A percentile compares a stretch with the other conserved stretches of the same genome.
Conservation (phyloP, 2,797 vertebrate species). For the Benthosema pterotum region DNA sequence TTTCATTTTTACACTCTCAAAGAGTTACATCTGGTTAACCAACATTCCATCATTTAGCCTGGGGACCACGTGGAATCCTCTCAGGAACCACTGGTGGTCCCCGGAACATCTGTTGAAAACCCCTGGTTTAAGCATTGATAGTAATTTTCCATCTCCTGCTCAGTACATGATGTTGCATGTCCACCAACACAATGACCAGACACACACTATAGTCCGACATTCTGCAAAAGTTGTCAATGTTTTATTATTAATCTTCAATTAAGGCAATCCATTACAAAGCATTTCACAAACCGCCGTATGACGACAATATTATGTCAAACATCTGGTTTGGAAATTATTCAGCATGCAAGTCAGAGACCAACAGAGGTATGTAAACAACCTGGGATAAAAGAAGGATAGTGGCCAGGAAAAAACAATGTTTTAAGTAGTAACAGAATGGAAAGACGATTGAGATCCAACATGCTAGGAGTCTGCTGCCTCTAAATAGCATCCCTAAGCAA, state of each 20-base stretch:
- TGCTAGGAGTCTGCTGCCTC: slow-evolving; percentile 58
- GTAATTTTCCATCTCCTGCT: background rate
- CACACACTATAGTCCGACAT: slow-evolving; percentile 40
- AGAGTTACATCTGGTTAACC: too few relatives aligned
- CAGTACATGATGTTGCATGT: background rate
- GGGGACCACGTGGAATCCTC: too few relatives aligned
- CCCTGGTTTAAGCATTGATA: background rate
- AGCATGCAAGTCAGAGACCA: slow-evolving; percentile 83
- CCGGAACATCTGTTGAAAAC: too few relatives aligned
- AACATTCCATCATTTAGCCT: too few relatives aligned
- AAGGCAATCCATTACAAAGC: slow-evolving; percentile 88
- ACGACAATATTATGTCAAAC: slow-evolving; percentile 80
- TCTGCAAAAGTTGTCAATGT: slow-evolving; percentile 76
- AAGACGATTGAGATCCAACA: slow-evolving; percentile 63
- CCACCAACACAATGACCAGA: slow-evolving; percentile 15
- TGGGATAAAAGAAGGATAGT: slow-evolving; percentile 70
- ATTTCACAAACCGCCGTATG: slow-evolving; percentile 84
- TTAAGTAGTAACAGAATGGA: slow-evolving; percentile 54
- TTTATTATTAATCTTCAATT: slow-evolving; percentile 84
- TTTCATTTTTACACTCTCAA: too few relatives aligned
- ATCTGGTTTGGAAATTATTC: slow-evolving; percentile 79
- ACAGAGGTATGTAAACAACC: slow-evolving; percentile 78
- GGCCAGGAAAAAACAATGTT: slow-evolving; percentile 64
- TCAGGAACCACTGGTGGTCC: too few relatives aligned
- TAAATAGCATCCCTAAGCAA: slow-evolving; percentile 51